Base-by-base conservation (phyloP, 2,797 vertebrate species). In the Hippopotamyrus pictus region DNA sequence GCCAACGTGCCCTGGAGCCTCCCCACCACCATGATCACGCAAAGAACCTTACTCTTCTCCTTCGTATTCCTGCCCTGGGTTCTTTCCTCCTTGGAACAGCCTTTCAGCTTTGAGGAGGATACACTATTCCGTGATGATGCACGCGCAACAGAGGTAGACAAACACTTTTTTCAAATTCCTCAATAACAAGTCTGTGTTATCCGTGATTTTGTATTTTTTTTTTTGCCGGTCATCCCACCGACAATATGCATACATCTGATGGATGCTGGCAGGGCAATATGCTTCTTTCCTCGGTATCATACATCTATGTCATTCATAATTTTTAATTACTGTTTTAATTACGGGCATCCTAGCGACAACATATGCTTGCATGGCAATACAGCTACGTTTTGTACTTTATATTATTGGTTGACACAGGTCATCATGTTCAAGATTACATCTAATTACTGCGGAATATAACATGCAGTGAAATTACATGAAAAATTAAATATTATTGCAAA, bases 51-150 rank as follows among this genome's bases (percentile, higher is more conserved):
- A 62, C 87, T 97, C 91, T 92, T 97, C 89, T 93, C 95, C 84
- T 92, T 94, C 84, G 62, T 95, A 44, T 91, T 97, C 91, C 89
- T 96, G 88, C 95, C 96, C 84, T 95, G 95, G 94, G 95, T 95
- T 88, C 92, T 96, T 89, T 93, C 95, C 92, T 91, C 93, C 2
- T 86, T 0, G 92, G 93, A 92, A 88, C 91, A 92, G 86, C 93
- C 91, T 79, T 89, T 90, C 90, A 87, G 29, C 86, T 87, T 87
- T 90, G 90, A 94, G 89, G 90, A 94, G 89, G 93, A 92, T 44
- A 92, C 92, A 93, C 92, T 95, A 93, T 90, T 93, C 92, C 92
- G 89, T 89, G 93, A 92, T 90, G 90, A 91, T 91, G 59, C 85
- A 90, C 92, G 88, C 91, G 87, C 94, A 90, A 87, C 92, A 88